Evolutionary conservation across 2,797 vertebrate genomes (phyloP), one percentile per base, ranked within the genome.

Genomic region (Coregonus ussuriensis): DNA sequence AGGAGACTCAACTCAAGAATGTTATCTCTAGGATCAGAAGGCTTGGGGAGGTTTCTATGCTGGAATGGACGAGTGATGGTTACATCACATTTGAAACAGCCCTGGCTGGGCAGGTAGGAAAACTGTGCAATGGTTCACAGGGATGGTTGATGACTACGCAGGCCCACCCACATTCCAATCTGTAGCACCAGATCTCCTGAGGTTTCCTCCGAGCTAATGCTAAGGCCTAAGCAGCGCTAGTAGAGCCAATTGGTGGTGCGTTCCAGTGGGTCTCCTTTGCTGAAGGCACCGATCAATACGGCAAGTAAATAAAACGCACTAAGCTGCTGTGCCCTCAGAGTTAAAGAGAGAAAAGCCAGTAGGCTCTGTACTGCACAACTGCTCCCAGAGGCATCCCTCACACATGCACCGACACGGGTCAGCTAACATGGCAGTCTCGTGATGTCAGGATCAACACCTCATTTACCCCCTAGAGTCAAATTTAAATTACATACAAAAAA

Each of bases 271-370:
- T 83, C 77, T 78, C 86, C 83, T 85, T 86, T 85, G 92, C 92
- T 92, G 86, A 91, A 91, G 90, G 93, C 89, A 91, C 87, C 88
- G 74, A 94, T 94, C 92, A 74, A 94, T 92, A 89, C 81, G 65
- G 87, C 83, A 88, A 93, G 93, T 91, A 93, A 93, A 94, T 93
- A 92, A 93, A 92, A 93, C 83, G 88, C 88, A 91, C 88, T 93
- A 92, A 94, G 93, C 90, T 89, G 88, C 87, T 89, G 90, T 92
- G 90, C 88, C 88, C 88, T 89, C 87, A 80, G 86, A 90, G 91
- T 93, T 92, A 91, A 90, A 92, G 90, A 90, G 88, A 86, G 90
- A 85, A 88, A 93, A 92, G 89, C 84, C 82, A 85, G 86, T 51
- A 63, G 29, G 29, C 59, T 90, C 88, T 89, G 89, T 84, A 87